A percentile compares a stretch with the other conserved stretches of the same genome.
Conservation (phyloP, 1,140 invertebrate genomes). For the Cydia splendana region DNA sequence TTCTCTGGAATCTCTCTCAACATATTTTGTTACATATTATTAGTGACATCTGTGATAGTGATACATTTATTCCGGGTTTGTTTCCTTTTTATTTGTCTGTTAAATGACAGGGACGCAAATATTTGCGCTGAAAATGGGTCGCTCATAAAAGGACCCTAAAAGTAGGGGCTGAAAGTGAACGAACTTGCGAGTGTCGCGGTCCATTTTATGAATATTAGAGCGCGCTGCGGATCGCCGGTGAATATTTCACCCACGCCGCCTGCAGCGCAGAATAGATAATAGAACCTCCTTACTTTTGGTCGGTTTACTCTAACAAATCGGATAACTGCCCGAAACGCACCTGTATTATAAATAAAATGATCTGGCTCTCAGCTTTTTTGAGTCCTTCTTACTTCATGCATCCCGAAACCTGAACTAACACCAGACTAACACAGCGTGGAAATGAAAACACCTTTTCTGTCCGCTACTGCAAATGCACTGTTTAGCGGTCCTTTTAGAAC, state of each 20-base stretch:
- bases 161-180: constrained; percentile 2
- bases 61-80: not conserved
- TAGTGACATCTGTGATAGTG: not conserved
- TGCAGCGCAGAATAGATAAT: constrained; percentile 10
- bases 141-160: not conserved
- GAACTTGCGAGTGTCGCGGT: constrained; percentile 27
- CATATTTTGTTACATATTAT: not conserved
- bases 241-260: constrained; percentile 14
- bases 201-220: constrained; percentile 25
- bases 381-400: too few species aligned
- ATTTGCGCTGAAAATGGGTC: not conserved
- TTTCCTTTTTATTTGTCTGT: not conserved
- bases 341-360: too few species aligned
- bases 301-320: not conserved
- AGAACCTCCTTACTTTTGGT: not conserved
- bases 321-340: too few species aligned
- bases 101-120: not conserved
- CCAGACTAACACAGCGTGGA: too few species aligned
- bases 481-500: too few species aligned
- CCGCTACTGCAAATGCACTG: too few species aligned
- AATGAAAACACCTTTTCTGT: too few species aligned
- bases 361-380: too few species aligned
- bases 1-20: too few species aligned
- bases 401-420: too few species aligned
- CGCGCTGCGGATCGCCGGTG: constrained; percentile 21